These are phyloP conservation scores for Spondyliosoma cantharus DNA, from an alignment of 2,797 vertebrate species.

Conservation along the genomic window DNA sequence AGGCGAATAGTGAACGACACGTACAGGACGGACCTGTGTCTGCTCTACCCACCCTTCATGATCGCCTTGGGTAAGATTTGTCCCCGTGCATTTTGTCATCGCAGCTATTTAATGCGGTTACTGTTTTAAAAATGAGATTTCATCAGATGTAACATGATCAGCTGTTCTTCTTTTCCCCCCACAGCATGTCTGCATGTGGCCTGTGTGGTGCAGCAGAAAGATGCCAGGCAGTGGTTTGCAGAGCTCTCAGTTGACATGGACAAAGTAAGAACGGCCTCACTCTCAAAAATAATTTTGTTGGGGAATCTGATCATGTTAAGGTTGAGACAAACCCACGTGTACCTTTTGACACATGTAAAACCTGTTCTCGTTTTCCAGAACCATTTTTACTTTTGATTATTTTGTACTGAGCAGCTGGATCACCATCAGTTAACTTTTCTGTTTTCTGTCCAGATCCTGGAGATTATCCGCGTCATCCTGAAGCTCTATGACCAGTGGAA, in stretches of 20 bases:
- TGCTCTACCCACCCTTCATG: conserved; percentile 99
- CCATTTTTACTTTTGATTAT: background rate
- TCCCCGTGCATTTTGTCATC: conserved; percentile 1
- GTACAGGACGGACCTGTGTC: conserved; percentile 97
- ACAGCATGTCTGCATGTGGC: conserved; percentile 97
- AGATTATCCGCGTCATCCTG: conserved; percentile 98
- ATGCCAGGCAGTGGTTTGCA: conserved; percentile 98
- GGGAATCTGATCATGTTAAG: background rate
- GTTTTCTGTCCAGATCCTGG: conserved; percentile 89
- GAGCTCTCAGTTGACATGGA: conserved; percentile 99
- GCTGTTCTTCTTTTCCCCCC: conserved; percentile 24
- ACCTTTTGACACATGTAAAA: background rate
- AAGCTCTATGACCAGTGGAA: conserved; percentile 99
- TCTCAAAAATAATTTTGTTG: background rate
- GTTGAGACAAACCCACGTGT: background rate
- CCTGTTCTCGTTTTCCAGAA: background rate
- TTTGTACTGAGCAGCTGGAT: background rate
- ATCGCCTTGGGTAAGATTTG: conserved; percentile 93
- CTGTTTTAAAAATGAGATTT: conserved; percentile 20
- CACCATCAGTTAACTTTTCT: background rate
- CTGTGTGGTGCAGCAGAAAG: conserved; percentile 99
- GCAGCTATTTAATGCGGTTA: conserved; percentile 36
- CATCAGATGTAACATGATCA: conserved; percentile 31
- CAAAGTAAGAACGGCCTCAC: conserved; percentile 86
- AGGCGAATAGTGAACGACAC: conserved; percentile 99